Base-by-base conservation (phyloP, 1,140 invertebrate species). In the Scaptomyza pallida region DNA sequence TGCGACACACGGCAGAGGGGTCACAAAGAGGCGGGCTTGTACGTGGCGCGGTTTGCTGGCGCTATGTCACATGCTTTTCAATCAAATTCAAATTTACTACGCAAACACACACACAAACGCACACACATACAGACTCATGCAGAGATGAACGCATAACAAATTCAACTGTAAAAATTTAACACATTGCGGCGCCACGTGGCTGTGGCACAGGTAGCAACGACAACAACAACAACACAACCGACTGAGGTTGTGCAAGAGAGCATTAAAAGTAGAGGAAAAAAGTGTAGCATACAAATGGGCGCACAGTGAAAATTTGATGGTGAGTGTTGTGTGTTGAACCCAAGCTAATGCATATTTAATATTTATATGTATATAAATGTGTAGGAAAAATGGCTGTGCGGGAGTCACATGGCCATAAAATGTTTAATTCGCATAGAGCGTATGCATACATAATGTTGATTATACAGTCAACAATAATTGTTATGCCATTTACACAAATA, bases 81-180 rank as follows among this genome's bases (percentile, higher is more conserved):
- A 88, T 88, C 82, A 88, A 88, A 88, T 89, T 88, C 82, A 89
- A 88, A 88, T 88, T 88, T 88, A 89, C 82, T 76, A 69, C 61
- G 74, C 65, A 55, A 33, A 70, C 44, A 63, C 35, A 41, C 50
- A 35, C 10, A 26, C 9, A 26, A 9, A 15, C 17, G 37, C 59
- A 50, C 43, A 70, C 60, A 78, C 33, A 57, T 9, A 50, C 43
- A 54, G 5, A 55, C 19, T 63, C 21, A 67, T 62, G 61, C 59
- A 74, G 41, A 75, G 41, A 62, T 5, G 23, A 41, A 8, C 45
- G 23, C 60, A 67, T 60, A 70, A 63, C 72, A 86, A 69, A 89
- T 82, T 88, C 82, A 88, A 88, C 75, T 89, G 82, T 89, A 76
- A 89, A 89, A 88, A 88, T 89, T 76, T 89, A 82, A 89, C 78